Percentiles rank a stretch among this genome's conserved stretches.
phyloP scores from a whole-genome alignment of 2,888 invertebrate genomes.

The Trichopria drosophilae region DNA sequence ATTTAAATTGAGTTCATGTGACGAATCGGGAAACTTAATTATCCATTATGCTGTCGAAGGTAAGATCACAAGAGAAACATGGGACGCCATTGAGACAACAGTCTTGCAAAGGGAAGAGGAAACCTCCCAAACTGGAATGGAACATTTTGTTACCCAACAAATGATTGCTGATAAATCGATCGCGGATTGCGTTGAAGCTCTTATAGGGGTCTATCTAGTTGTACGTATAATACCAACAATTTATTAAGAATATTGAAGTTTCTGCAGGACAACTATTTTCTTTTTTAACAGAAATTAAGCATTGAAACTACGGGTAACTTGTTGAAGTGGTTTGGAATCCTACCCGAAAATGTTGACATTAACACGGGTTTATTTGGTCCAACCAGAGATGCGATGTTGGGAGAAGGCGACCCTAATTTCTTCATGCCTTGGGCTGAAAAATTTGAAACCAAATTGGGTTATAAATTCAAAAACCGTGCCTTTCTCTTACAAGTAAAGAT shows the following conservation, averaged over 20 bases:
- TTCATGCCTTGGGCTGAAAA: conserved; percentile 51
- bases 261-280: background rate
- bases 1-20: too few species aligned
- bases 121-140: conserved; percentile 58
- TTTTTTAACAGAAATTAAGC: conserved; percentile 60
- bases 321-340: conserved; percentile 67
- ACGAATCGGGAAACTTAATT: too few species aligned
- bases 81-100: conserved; percentile 44
- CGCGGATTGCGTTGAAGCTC: conserved; percentile 83
- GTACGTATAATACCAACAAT: conserved; percentile 40
- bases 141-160: conserved; percentile 59
- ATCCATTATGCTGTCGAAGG: too few species aligned
- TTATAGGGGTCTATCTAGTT: conserved; percentile 76
- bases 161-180: conserved; percentile 67
- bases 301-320: conserved; percentile 61
- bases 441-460: conserved; percentile 69
- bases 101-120: conserved; percentile 49
- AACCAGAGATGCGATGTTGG: conserved; percentile 23
- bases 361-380: conserved; percentile 46
- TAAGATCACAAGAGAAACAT: too few species aligned
- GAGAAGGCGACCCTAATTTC: conserved; percentile 45
- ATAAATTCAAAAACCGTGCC: conserved; percentile 78
- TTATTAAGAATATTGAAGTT: background rate
- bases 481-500: conserved; percentile 74
- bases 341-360: conserved; percentile 59